phyloP scores from a whole-genome alignment of 2,888 invertebrate genomes.

The Dromius quadrimaculatus region DNA sequence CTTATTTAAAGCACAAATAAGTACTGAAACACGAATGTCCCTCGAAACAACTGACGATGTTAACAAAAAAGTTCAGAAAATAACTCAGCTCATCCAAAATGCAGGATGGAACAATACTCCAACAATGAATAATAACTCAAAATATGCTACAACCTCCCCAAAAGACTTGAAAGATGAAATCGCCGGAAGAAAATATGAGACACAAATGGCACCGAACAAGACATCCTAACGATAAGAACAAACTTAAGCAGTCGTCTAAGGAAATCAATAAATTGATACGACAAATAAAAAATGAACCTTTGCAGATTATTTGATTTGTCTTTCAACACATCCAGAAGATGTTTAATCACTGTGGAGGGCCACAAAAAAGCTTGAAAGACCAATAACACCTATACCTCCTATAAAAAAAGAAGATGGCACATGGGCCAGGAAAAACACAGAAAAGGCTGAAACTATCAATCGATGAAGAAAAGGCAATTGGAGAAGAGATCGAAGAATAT shows the following conservation, averaged over 20 bases:
- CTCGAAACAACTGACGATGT: not conserved
- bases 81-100: not conserved
- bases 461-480: not conserved
- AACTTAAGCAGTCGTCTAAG: not conserved
- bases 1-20: not conserved
- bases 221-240: not conserved
- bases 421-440: not conserved
- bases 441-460: not conserved
- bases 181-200: not conserved
- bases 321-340: not conserved
- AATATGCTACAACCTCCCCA: not conserved
- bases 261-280: not conserved
- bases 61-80: not conserved
- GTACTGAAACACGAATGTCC: not conserved
- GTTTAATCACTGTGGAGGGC: constrained; percentile 11
- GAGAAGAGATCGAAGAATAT: not conserved
- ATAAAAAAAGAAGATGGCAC: constrained; percentile 7
- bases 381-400: not conserved
- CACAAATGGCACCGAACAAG: too few relatives aligned
- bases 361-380: not conserved
- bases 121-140: not conserved
- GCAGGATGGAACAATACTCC: not conserved
- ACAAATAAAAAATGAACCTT: not conserved
- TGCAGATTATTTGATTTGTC: not conserved
- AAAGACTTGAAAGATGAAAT: not conserved